These are phyloP conservation scores for Miichthys miiuy DNA, from an alignment of 2,797 vertebrate genomes.

Conservation along the genomic window DNA sequence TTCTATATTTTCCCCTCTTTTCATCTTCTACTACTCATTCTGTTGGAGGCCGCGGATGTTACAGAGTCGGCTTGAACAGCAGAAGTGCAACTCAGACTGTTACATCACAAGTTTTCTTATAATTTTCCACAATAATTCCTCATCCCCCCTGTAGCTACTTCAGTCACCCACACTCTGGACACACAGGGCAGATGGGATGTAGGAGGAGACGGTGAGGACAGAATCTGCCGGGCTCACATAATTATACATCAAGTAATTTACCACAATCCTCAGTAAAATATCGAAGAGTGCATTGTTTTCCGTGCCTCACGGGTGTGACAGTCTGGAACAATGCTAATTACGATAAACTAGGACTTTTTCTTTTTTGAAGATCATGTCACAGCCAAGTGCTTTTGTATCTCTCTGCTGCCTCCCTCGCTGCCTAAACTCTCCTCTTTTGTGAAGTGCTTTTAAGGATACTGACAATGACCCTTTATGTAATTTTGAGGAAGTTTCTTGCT, in stretches of 20 bases:
- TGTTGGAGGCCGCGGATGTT: conserved; percentile 49
- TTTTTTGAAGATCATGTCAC: conserved; percentile 44
- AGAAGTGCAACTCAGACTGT: conserved; percentile 70
- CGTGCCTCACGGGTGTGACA: conserved; percentile 52
- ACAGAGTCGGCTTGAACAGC: conserved; percentile 53
- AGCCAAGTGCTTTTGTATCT: conserved; percentile 62
- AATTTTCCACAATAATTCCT: conserved; percentile 75
- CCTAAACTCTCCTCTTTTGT: conserved; percentile 53
- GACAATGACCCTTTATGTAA: conserved; percentile 53
- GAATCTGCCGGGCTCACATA: conserved; percentile 72
- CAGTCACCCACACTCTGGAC: conserved; percentile 83
- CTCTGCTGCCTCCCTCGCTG: conserved; percentile 28
- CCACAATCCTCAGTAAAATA: conserved; percentile 62
- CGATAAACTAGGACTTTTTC: conserved; percentile 56
- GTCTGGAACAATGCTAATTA: conserved; percentile 70
- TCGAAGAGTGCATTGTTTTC: conserved; percentile 63
- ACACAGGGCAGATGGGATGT: conserved; percentile 84
- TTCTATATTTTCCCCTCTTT: conserved; percentile 54
- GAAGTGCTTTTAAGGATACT: conserved; percentile 55
- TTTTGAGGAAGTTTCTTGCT: conserved; percentile 66
- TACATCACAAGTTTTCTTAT: conserved; percentile 79
- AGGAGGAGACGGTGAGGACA: conserved; percentile 80
- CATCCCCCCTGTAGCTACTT: conserved; percentile 61
- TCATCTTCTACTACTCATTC: conserved; percentile 42
- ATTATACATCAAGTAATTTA: conserved; percentile 76